Evolutionary conservation across 2,797 vertebrate species (phyloP).

Genomic region (Perdix hodgsoniae): DNA sequence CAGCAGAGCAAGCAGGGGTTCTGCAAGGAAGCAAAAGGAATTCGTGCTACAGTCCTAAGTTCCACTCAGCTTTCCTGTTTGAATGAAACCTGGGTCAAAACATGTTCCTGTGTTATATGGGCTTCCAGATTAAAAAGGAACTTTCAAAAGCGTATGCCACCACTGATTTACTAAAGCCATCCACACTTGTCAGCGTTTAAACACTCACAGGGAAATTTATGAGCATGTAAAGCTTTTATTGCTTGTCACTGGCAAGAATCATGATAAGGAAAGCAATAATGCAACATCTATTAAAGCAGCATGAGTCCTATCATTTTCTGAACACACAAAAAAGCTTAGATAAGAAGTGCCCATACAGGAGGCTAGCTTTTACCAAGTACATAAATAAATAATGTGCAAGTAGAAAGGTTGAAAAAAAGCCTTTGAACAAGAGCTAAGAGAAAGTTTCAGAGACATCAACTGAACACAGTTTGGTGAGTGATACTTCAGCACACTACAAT

Average conservation of each 20-base stretch:
- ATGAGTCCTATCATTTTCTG: not conserved
- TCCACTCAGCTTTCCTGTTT: not conserved
- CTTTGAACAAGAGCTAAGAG: not conserved
- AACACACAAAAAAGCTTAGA: not conserved
- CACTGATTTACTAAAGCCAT: constrained; percentile 64
- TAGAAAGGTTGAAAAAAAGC: not conserved
- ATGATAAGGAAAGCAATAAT: constrained; percentile 58
- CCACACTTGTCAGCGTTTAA: constrained; percentile 36
- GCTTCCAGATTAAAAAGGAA: constrained; percentile 36
- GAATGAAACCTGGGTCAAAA: not conserved
- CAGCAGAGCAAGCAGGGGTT: not conserved
- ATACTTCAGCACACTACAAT: not conserved
- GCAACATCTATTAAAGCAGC: constrained; percentile 33
- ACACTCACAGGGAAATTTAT: constrained; percentile 67
- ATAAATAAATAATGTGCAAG: constrained; percentile 18
- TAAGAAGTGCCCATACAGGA: not conserved
- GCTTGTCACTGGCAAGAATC: constrained; percentile 66
- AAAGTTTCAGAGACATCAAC: not conserved
- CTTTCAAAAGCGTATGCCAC: constrained; percentile 28
- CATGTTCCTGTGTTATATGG: not conserved
- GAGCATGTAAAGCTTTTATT: constrained; percentile 60
- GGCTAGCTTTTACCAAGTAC: not conserved
- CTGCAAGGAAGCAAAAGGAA: not conserved
- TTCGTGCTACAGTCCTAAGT: not conserved
- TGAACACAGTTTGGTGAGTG: not conserved